Conservation (phyloP, 2,888 invertebrate species). For the Lithophane socia region DNA sequence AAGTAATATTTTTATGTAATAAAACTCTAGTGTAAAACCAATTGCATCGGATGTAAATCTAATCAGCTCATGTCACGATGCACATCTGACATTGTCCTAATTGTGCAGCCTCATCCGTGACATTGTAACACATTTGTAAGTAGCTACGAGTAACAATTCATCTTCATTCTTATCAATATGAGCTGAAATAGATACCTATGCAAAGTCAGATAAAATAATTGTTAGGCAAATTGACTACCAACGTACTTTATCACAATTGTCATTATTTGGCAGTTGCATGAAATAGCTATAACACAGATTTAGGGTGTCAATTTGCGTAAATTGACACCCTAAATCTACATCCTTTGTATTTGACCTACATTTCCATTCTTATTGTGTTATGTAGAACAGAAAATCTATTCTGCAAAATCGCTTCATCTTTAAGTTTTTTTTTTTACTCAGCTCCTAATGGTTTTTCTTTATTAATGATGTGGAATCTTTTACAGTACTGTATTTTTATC, state of each 20-base stretch:
- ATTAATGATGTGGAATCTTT: no score
- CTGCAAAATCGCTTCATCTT: neutral
- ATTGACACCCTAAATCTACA: no score
- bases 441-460: neutral
- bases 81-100: slow-evolving; percentile 57
- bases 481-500: no score
- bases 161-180: slow-evolving; percentile 49
- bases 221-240: neutral
- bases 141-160: slow-evolving; percentile 43
- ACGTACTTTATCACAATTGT: neutral
- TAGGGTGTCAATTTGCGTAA: neutral
- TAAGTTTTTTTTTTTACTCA: no score
- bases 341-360: neutral
- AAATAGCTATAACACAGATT: neutral
- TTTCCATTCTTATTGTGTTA: neutral
- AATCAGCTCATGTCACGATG: slow-evolving; percentile 52
- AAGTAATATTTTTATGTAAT: neutral
- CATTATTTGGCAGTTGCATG: neutral
- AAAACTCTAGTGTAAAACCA: neutral
- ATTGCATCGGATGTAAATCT: slow-evolving; percentile 31
- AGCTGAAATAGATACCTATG: neutral
- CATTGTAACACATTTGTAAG: slow-evolving; percentile 65
- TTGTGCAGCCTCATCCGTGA: slow-evolving; percentile 60
- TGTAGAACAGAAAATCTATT: neutral
- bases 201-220: neutral